Conservation (phyloP, 2,797 vertebrate genomes). For the Helicolenus hilgendorfi region DNA sequence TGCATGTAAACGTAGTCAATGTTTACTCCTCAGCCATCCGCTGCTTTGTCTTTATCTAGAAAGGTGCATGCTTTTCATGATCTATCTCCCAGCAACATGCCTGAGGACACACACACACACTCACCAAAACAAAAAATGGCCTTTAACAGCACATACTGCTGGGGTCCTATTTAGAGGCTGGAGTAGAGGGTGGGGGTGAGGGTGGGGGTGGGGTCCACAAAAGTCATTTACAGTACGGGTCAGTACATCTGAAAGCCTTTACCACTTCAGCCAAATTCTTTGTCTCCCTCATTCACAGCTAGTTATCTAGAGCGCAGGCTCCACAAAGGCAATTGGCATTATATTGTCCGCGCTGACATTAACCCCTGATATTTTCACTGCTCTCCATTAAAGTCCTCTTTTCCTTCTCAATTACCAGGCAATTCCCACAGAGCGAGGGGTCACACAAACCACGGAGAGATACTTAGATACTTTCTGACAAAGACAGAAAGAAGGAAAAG, state of each 20-base stretch:
- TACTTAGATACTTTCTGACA: constrained; percentile 56
- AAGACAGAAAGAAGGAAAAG: constrained; percentile 53
- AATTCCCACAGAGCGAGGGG: constrained; percentile 76
- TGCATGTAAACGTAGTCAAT: neutral
- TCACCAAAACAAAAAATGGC: constrained; percentile 61
- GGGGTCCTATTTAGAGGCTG: constrained; percentile 75
- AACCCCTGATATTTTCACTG: constrained; percentile 87
- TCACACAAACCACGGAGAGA: constrained; percentile 63
- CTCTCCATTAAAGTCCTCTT: constrained; percentile 84
- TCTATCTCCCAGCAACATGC: constrained; percentile 82
- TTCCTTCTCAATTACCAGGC: constrained; percentile 78
- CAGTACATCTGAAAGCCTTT: constrained; percentile 92
- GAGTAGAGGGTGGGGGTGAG: constrained; percentile 11
- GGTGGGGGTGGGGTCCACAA: constrained; percentile 67
- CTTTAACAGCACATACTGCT: constrained; percentile 84
- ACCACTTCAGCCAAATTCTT: constrained; percentile 89
- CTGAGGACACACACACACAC: constrained; percentile 58
- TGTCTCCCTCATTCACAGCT: constrained; percentile 85
- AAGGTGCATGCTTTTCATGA: constrained; percentile 67
- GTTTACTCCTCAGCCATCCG: constrained; percentile 21
- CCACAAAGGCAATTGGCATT: constrained; percentile 86
- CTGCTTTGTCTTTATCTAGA: constrained; percentile 51
- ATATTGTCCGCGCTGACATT: constrained; percentile 87
- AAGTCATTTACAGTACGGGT: constrained; percentile 91
- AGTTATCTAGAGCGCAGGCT: constrained; percentile 79